Evolutionary conservation across 2,888 invertebrate species (phyloP), one percentile per base, ranked within the genome.

Genomic region (Calameuta filiformis): DNA sequence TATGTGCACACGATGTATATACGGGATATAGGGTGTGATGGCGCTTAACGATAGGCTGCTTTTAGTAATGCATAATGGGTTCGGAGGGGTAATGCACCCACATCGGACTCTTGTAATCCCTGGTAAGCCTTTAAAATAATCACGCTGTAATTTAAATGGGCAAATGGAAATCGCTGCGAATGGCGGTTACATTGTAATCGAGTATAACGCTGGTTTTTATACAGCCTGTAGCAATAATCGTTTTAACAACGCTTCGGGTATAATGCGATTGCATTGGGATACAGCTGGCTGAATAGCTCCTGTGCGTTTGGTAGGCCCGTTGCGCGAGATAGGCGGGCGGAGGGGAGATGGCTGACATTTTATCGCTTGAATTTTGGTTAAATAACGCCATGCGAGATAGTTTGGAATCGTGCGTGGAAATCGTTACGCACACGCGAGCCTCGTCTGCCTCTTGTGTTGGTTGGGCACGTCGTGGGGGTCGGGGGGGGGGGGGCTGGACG

Each of bases 41-140:
- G 56, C 56, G 56, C 56, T 56, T 56, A 56, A 56, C 56, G 56
- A 56, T 56, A 56, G 56, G 56, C 56, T 56, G 23, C 56, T 56
- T 56, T 56, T 56, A 56, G 56, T 56, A 56, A 56, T 56, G 74
- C 37, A 74, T 34, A 74, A 74, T 35, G 35, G 74, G 12, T n/a
- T 74, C 35, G 35, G 34, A 23, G 73, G 73, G 73, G 68, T 78
- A 78, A 78, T 56, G 56, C 56, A 56, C 56, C 56, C 56, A 56
- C 56, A 56, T 56, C 23, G 56, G 56, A 56, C 56, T 56, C 9
- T 56, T 23, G 56, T 56, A 56, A 34, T 86, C 80, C 81, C 78
- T 82, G 86, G 85, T 88, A 88, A 91, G 88, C 90, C 87, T 89
- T 90, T 89, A 89, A 88, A 90, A 90, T 90, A 90, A 90, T 91